Base-by-base conservation (phyloP, 2,888 invertebrate genomes). In the Diachrysia chrysitis region DNA sequence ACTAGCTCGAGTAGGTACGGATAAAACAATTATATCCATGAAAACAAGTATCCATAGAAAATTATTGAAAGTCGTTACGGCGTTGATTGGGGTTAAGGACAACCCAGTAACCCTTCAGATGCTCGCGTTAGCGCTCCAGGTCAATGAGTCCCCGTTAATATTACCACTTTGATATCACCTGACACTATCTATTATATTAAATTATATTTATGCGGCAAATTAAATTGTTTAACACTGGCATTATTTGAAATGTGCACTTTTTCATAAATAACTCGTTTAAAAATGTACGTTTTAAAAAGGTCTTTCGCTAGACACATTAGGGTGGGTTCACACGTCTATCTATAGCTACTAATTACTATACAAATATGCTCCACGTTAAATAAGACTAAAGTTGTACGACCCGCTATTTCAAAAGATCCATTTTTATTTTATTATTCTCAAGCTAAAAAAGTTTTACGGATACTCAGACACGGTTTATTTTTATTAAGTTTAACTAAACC, bases 11-110 rank as follows among this genome's bases (percentile, higher is more conserved):
- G n/a, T n/a, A n/a, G n/a, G 17, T 29, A 55, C 29, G 46, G 19
- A 9, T 3, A 46, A 73, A 79, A 80, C 77, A 84, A 85, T 84
- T 81, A 85, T 81, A 79, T 68, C 68, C 76, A 79, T 78, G 82
- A 85, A 84, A 85, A 85, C 83, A 83, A 85, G 83, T 79, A 78
- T 67, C 80, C 73, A 81, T 83, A 82, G 82, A 79, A 83, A 84
- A 86, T 79, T 83, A 84, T 83, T 78, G 68, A 46, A 57, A 57
- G 71, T 76, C 77, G 76, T 79, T 81, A 71, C 69, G 55, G 69
- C 71, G 76, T 76, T 76, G 69, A 74, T 75, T 71, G 71, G 76
- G 83, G 81, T 80, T 71, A 70, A 78, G 79, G 81, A 78, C 71
- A 71, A 46, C 60, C 66, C 71, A 67, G 74, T 79, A 82, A 83